Evolutionary conservation across 1,140 invertebrate genomes (phyloP).

Genomic region (Agrypnia vestita): DNA sequence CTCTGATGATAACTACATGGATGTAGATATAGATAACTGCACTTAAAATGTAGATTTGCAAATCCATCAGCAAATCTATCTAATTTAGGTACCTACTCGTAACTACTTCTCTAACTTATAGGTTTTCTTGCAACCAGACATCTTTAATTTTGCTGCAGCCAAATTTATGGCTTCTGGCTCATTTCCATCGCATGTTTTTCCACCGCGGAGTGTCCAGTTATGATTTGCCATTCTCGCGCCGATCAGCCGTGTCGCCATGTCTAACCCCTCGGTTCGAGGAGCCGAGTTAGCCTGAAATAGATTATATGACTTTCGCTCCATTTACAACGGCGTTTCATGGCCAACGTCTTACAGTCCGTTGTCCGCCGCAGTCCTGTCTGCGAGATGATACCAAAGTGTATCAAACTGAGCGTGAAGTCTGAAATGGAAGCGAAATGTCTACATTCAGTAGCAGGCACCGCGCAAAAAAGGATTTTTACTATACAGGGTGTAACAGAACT

Average conservation of each 20-base stretch:
- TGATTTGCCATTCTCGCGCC: not conserved
- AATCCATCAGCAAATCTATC: no score
- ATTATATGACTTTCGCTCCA: conserved; percentile 39
- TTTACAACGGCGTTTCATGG: conserved; percentile 42
- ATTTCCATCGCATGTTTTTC: not conserved
- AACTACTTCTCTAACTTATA: no score
- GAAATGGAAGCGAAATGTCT: not conserved
- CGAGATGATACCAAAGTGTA: conserved; percentile 20
- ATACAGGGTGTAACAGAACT: no score
- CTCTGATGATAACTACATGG: no score
- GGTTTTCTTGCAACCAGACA: no score
- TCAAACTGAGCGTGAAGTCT: conserved; percentile 30
- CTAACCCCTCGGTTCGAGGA: not conserved
- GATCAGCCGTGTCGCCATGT: not conserved
- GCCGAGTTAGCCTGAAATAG: conserved; percentile 25
- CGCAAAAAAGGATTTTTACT: not conserved
- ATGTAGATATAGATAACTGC: no score
- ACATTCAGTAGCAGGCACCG: not conserved
- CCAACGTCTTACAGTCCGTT: conserved; percentile 21
- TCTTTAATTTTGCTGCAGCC: not conserved
- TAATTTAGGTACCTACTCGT: no score
- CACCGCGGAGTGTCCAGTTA: not conserved
- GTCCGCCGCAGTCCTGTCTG: conserved; percentile 15
- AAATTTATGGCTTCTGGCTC: not conserved
- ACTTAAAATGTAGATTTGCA: no score